phyloP scores from a whole-genome alignment of 2,113 vertebrate genomes.

The Xenopus tropicalis region UCB_Xtro_10.0 CM004446.2:21887001-21887500 shows the following conservation, averaged over 20 bases:
- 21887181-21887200: slow-evolving; percentile 13
- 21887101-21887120: background rate
- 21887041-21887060: too few species aligned
- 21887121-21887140: background rate
- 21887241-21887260: slow-evolving; percentile 31
- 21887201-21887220: slow-evolving; percentile 31
- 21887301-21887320: background rate
- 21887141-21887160: background rate
- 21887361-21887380: too few species aligned
- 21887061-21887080: too few species aligned
- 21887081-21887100: background rate
- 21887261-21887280: slow-evolving; percentile 22
- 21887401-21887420: too few species aligned
- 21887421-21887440: too few species aligned
- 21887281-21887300: slow-evolving; percentile 35
- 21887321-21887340: background rate
- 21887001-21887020: background rate
- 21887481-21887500: background rate
- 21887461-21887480: background rate
- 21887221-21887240: slow-evolving; percentile 14
- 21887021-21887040: too few species aligned
- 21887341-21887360: too few species aligned
- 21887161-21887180: background rate
- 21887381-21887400: background rate
- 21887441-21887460: background rate